Conservation (phyloP, 2,888 invertebrate genomes). For the Dendrolimus pini region DNA sequence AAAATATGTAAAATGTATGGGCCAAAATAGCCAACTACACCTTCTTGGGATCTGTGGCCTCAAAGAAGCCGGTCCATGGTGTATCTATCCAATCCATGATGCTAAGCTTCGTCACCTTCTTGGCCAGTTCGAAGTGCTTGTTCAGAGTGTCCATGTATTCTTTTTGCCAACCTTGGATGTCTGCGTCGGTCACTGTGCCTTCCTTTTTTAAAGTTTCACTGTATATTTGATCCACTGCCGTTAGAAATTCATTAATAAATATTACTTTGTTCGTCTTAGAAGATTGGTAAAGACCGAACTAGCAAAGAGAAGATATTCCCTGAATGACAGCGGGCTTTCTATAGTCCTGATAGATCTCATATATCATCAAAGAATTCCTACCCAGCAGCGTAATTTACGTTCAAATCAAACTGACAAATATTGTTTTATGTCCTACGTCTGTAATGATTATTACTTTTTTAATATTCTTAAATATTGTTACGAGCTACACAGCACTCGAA, state of each 20-base stretch:
- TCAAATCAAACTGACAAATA: no score
- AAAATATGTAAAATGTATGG: no score
- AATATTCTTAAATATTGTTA: no score
- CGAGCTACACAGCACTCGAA: no score
- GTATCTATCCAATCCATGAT: constrained; percentile 98
- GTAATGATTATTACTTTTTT: no score
- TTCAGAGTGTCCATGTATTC: constrained; percentile 61
- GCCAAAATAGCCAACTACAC: constrained; percentile 16
- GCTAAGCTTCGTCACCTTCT: constrained; percentile 61
- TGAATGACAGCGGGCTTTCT: no score
- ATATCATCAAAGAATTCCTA: no score
- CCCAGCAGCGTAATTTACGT: no score
- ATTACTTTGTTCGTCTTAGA: background rate
- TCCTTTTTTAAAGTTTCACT: constrained; percentile 83
- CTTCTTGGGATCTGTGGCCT: constrained; percentile 87
- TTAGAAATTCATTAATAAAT: background rate
- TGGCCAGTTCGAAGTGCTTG: constrained; percentile 60
- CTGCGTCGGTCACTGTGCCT: constrained; percentile 82
- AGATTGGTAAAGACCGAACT: no score
- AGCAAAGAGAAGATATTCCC: no score
- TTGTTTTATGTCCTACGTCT: no score
- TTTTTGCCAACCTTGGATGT: constrained; percentile 74
- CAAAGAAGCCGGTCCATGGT: constrained; percentile 94
- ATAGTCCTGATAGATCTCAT: no score
- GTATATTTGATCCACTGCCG: constrained; percentile 82